Evolutionary conservation across 2,888 invertebrate genomes (phyloP), one percentile per base, ranked within the genome.

Genomic region (Campoplex capitator): DNA sequence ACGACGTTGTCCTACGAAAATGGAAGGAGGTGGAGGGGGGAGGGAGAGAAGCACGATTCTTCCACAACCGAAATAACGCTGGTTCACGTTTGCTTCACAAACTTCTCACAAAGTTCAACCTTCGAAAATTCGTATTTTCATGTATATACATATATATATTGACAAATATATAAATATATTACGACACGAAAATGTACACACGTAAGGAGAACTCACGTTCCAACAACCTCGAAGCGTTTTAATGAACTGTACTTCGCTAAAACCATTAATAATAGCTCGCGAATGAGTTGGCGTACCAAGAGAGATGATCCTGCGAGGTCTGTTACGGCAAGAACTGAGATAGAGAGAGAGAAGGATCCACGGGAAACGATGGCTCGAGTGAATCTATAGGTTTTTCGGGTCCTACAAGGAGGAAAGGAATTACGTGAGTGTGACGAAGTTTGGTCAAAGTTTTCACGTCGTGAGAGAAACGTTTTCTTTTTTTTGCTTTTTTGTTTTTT

Each of bases 241-340:
- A 94, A 94, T 93, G 93, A 94, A 94, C 93, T 90, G 89, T 89
- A 91, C 76, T 92, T 91, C 90, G 91, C 90, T 90, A 91, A 89
- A 93, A 93, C 93, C 94, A 94, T 94, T 94, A 94, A 94, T 94
- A 93, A 94, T 85, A 67, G 67, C 91, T 89, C 88, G 88, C 88
- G 89, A 89, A 89, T 85, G 83, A 85, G 85, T 82, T 78, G 85
- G 78, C 82, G 73, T 32, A 32, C 67, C 38, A 45, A 84, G 84
- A 78, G 84, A 88, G 85, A 88, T 81, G 80, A 78, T 85, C 67
- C 62, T 70, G 28, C 54, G 73, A 62, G 58, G 45, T 68, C 75
- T 75, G 71, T 16, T 71, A 23, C 68, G 16, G 32, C 54, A 70
- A 45, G 65, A 70, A 80, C 51, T 23, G n/a, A n/a, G 35, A 51